Conservation (phyloP, 2,888 invertebrate genomes). For the Falcaria lacertinaria region DNA sequence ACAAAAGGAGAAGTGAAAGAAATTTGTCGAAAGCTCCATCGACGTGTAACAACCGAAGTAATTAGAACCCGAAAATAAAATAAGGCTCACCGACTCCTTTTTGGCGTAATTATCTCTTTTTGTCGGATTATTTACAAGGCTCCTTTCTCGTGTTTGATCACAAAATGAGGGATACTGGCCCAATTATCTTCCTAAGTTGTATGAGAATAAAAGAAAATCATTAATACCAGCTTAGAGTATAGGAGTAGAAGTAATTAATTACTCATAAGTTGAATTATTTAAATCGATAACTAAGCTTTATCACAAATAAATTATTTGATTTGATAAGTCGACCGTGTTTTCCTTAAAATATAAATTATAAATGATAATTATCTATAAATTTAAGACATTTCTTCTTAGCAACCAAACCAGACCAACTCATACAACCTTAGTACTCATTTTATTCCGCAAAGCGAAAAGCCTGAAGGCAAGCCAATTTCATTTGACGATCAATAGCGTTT, state of each 20-base stretch:
- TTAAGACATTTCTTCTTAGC: no score
- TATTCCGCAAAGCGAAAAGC: slow-evolving; percentile 33
- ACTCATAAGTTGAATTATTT: no score
- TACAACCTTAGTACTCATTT: slow-evolving; percentile 26
- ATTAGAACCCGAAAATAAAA: not conserved
- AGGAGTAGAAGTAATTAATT: no score
- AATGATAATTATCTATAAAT: no score
- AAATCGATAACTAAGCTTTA: no score
- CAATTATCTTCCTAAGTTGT: not conserved
- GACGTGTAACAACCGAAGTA: not conserved
- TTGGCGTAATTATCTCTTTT: not conserved
- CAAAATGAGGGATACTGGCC: not conserved
- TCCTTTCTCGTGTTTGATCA: not conserved
- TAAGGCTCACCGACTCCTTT: not conserved
- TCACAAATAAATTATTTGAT: no score
- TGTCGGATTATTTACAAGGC: not conserved
- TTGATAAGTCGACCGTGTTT: no score
- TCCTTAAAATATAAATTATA: no score
- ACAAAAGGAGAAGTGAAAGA: not conserved
- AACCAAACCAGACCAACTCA: no score
- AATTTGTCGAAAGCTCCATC: not conserved
- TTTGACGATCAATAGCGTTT: slow-evolving; percentile 27
- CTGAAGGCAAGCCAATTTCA: slow-evolving; percentile 44
- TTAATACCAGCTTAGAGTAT: no score
- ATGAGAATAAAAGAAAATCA: not conserved